Conservation (phyloP, 2,113 vertebrate genomes). For the Pandion haliaetus region DNA sequence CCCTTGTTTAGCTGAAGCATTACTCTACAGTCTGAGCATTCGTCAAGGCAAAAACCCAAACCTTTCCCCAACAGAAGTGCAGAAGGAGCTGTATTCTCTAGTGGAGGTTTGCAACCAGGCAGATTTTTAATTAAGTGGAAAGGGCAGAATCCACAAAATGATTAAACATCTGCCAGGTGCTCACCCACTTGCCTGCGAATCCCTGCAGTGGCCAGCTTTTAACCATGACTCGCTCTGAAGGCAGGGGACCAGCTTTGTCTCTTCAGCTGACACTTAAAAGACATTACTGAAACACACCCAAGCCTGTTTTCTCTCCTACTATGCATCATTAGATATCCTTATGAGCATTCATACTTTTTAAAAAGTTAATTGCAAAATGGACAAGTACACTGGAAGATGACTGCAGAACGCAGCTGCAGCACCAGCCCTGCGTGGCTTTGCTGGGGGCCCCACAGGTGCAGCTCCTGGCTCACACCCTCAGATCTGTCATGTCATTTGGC, state of each 20-base stretch:
- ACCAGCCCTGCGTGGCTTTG: background rate
- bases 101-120: background rate
- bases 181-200: background rate
- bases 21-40: background rate
- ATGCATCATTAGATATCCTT: background rate
- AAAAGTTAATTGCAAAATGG: background rate
- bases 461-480: background rate
- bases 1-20: background rate
- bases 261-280: background rate
- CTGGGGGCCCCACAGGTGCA: background rate
- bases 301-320: background rate
- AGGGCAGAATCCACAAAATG: background rate
- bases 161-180: conserved; percentile 29
- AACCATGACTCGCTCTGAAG: background rate
- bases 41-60: background rate
- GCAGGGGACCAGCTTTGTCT: background rate
- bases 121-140: conserved; percentile 25
- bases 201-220: background rate
- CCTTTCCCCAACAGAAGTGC: background rate
- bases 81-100: background rate
- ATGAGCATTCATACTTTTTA: background rate
- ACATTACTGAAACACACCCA: background rate
- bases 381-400: background rate
- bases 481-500: background rate
- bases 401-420: background rate